Evolutionary conservation across 1,140 invertebrate species (phyloP), one percentile per base, ranked within the genome.

Genomic region (Nebria ingens): DNA sequence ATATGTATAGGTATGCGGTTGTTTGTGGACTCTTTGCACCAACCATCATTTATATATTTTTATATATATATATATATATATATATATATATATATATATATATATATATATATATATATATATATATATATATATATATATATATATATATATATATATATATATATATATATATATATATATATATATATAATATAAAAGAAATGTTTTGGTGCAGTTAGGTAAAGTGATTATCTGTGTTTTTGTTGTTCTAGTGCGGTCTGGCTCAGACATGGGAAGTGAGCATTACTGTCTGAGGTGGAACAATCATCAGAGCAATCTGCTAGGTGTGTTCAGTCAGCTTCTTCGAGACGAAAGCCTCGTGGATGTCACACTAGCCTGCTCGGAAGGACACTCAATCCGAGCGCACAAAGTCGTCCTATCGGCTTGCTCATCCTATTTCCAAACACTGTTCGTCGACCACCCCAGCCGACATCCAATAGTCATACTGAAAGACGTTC

Each of bases 241-340:
- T 52, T 56, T 56, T 64, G 53, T 79, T 76, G 62, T 79, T 86
- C 81, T 83, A 86, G 84, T 82, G 85, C 80, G 85, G 86, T 81
- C 80, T 85, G 85, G 81, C 83, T 85, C 84, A 62, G 85, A 87
- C 84, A 89, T 89, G 87, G 88, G 87, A 87, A 91, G 88, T 89
- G 87, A 91, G 85, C 88, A 91, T 80, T 91, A 91, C 84, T 91
- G 88, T 83, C 86, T 91, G 80, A 88, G 88, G 85, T 91, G 88
- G 88, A 91, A 91, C 84, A 91, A 91, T 89, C 88, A 91, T 88
- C 88, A 91, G 85, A 91, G 86, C 82, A 92, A 92, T 82, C 83
- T 92, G 77, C 82, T 92, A 80, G 87, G 87, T 76, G 89, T 91
- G 75, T 93, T 92, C 84, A 91, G 88, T 82, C 89, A 92, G 80